Evolutionary conservation across 2,888 invertebrate genomes (phyloP), one percentile per base, ranked within the genome.

Genomic region (Drosophila stalkeri): DNA sequence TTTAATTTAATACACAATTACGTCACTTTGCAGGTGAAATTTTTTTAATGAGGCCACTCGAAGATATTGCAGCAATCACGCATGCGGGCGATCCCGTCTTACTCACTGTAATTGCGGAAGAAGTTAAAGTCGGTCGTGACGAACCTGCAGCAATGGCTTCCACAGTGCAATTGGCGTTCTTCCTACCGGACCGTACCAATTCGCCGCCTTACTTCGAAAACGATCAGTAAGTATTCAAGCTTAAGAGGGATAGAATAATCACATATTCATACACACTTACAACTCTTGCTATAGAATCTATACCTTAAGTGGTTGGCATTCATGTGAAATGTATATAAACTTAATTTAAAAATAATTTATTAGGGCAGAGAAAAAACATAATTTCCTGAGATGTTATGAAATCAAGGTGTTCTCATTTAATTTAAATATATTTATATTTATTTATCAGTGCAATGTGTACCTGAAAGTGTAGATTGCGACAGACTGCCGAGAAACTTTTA

Each of bases 51-150:
- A 94, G 96, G 79, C 96, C 97, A 1, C 93, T 98, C 37, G 95
- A 96, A 80, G 97, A 97, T 90, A 95, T 98, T 79, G 95, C 96
- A 63, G 95, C 96, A 64, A 96, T 97, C 83, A 96, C 96, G 18
- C 96, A 96, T 90, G 95, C 96, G n/a, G 96, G 97, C 59, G 96
- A 97, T 64, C 97, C 98, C 3, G 96, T 98, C 64, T 94, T 97
- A 56, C 94, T 98, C 73, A 97, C 96, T 1, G 96, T 98, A 60
- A 95, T 97, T 57, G 98, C 98, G 4, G 97, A 97, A 92, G 98
- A 98, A 93, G 96, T 98, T 72, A 94, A 96, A 81, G 94, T 95
- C 75, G 95, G 95, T 67, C 94, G 96, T 75, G 95, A 96, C 75
- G 96, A 96, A 82, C 96, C 96, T 14, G 96, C 96, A 76, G 96